Conservation (phyloP, 2,113 vertebrate genomes). For the Triplophysa siluroides region DNA sequence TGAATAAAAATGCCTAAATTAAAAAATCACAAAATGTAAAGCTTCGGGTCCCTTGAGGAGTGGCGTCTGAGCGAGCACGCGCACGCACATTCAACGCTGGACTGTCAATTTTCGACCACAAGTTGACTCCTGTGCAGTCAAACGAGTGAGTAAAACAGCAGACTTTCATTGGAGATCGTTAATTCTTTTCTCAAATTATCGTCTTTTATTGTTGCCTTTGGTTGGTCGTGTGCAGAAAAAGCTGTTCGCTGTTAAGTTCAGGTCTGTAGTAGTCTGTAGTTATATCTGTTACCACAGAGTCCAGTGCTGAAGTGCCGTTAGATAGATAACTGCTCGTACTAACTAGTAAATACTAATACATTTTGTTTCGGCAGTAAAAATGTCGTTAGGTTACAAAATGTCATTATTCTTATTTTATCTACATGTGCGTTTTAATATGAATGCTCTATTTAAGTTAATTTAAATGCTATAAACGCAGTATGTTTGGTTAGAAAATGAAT, state of each 20-base stretch:
- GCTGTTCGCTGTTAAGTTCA: background rate
- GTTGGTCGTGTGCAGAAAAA: background rate
- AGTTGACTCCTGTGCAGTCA: slow-evolving; percentile 32
- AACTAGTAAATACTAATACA: background rate
- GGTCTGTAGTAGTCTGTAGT: background rate
- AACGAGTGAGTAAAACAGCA: background rate
- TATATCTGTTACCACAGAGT: background rate
- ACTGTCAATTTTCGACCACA: slow-evolving; percentile 63
- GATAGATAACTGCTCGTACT: background rate
- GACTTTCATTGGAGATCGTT: background rate
- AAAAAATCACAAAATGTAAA: slow-evolving; percentile 27
- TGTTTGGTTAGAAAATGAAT: no score
- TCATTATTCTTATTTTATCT: background rate
- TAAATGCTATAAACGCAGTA: no score
- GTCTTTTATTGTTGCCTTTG: background rate
- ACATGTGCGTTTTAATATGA: background rate
- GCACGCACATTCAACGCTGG: slow-evolving; percentile 64
- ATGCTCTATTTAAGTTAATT: background rate
- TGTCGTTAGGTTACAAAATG: background rate
- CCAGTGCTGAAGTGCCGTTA: background rate
- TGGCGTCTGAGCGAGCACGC: slow-evolving; percentile 28
- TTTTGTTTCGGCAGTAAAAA: background rate
- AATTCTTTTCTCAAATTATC: background rate
- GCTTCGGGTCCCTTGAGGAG: slow-evolving; percentile 33
- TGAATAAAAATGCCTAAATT: background rate